Evolutionary conservation across 2,888 invertebrate species (phyloP), one percentile per base, ranked within the genome.

Genomic region (Muschampia plurimacula): DNA sequence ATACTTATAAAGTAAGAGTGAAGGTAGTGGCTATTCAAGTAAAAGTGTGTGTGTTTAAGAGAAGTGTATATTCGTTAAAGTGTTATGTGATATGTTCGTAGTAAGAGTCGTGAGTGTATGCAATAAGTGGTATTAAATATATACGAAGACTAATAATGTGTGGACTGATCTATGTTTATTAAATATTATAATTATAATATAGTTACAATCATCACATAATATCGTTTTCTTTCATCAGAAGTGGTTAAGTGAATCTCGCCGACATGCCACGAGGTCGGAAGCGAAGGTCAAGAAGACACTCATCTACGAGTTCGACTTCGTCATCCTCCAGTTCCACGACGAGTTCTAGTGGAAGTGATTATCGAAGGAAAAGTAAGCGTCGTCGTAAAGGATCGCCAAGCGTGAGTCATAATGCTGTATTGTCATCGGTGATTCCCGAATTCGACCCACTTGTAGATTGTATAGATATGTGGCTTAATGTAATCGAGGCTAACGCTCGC

Each of bases 401-500:
- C 41, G 74, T 76, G 60, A 76, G 75, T 75, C 72, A 76, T 10
- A 74, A 65, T 60, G 69, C 71, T 6, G 15, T 77, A 15, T 64
- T 76, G 60, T 77, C 76, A 6, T 74, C 77, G 28, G 74, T 78
- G 41, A 75, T 78, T 68, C 78, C 77, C 2, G 78, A 77, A 71
- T 78, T 77, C 39, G 78, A 78, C 44, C 76, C 78, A 9, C 60
- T 78, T 9, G 39, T 65, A 0, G 78, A 77, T 63, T 57, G 72
- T 67, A 46, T 77, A 9, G 62, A 75, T 13, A 79, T 78, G 77
- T 81, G 80, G 81, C 49, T 80, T 12, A 80, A 80, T 69, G 77
- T 80, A 4, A 75, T 80, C 2, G 80, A 81, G 12, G 80, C 79
- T 1, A 79, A 81, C 67, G 75, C 78, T 1, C 71, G 73, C 1